A percentile compares a stretch with the other conserved stretches of the same genome.
phyloP scores from a whole-genome alignment of 2,888 invertebrate species.

The Xestoiulus laeticollis region DNA sequence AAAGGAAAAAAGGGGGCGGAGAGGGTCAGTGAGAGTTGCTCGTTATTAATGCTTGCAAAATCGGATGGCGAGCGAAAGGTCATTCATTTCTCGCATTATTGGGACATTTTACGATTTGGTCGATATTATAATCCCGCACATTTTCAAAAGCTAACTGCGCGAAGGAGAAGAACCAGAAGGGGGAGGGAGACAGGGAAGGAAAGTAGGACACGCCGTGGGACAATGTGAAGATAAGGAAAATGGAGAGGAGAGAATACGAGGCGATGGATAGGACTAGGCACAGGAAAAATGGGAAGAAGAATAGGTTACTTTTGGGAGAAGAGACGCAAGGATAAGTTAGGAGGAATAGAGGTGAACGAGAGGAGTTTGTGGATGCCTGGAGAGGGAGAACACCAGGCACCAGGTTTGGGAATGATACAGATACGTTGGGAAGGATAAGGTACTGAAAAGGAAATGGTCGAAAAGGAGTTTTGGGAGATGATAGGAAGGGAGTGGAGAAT shows the following conservation, averaged over 20 bases:
- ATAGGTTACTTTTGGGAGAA: too few species aligned
- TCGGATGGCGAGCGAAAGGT: not conserved
- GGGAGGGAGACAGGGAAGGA: not conserved
- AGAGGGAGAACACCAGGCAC: too few species aligned
- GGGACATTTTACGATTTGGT: conserved; percentile 21
- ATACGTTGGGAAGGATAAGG: too few species aligned
- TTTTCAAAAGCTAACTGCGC: not conserved
- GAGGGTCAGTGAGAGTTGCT: not conserved
- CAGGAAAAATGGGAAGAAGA: not conserved
- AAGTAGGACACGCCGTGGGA: conserved; percentile 1
- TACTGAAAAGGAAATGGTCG: too few species aligned
- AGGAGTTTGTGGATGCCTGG: too few species aligned
- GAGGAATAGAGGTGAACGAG: not conserved
- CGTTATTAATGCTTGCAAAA: not conserved
- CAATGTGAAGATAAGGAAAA: not conserved
- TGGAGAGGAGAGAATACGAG: not conserved
- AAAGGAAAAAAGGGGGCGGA: not conserved
- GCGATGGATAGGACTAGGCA: not conserved
- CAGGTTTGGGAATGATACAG: too few species aligned
- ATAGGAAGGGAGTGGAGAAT: not conserved
- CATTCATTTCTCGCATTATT: conserved; percentile 21
- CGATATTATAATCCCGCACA: conserved; percentile 25
- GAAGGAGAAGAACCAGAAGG: not conserved
- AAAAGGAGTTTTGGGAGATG: too few species aligned
- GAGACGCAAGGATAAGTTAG: not conserved